Conservation (phyloP, 1,140 invertebrate species). For the Cardiocondyla obscurior region DNA sequence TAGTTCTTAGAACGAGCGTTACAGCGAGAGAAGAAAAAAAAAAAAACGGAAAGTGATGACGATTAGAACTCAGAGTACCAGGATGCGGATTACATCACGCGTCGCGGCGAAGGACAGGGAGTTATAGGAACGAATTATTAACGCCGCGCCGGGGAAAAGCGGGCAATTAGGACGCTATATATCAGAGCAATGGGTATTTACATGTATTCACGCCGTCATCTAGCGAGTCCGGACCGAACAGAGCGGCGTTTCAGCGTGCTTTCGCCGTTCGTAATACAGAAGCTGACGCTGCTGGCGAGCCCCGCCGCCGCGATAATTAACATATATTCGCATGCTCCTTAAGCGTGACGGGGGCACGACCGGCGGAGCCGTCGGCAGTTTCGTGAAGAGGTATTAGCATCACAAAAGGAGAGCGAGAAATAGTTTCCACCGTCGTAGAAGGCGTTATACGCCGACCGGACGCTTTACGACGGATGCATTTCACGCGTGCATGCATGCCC, state of each 20-base stretch:
- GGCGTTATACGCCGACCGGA: neutral
- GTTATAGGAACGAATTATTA: neutral
- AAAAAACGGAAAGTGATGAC: neutral
- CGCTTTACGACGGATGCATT: constrained; percentile 36
- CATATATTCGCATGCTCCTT: constrained; percentile 59
- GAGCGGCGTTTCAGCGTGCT: constrained; percentile 9
- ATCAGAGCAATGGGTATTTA: neutral
- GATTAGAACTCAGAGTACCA: neutral
- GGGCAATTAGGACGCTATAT: neutral
- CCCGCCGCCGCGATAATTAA: constrained; percentile 40
- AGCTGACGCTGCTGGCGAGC: neutral
- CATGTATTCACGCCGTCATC: neutral
- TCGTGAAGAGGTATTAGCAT: constrained; percentile 62
- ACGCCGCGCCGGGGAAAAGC: neutral
- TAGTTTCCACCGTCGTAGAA: neutral
- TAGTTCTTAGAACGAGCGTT: neutral
- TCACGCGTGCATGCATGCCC: constrained; percentile 27
- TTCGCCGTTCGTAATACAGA: constrained; percentile 15
- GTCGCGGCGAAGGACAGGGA: neutral
- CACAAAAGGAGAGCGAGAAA: constrained; percentile 48
- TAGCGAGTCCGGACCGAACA: neutral
- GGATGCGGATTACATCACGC: neutral
- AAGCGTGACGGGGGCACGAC: constrained; percentile 59
- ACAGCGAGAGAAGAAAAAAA: neutral
- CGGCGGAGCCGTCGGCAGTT: constrained; percentile 29